These are phyloP conservation scores for Chrysina gloriosa DNA, from an alignment of 2,888 invertebrate genomes.

Conservation along the genomic window DNA sequence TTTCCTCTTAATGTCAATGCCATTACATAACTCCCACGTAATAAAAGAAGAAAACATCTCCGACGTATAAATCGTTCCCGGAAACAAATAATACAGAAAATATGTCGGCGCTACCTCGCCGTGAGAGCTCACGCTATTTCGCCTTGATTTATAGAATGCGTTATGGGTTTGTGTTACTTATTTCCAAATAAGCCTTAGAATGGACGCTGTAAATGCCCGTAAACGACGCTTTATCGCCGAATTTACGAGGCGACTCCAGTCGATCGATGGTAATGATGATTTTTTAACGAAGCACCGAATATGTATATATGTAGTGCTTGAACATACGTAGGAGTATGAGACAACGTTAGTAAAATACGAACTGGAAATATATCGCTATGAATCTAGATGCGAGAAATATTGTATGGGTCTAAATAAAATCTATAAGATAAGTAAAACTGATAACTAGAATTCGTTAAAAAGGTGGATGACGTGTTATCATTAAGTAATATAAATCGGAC, in stretches of 20 bases:
- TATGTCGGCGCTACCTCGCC: conserved; percentile 1
- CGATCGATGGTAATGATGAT: too few species aligned
- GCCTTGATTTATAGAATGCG: conserved; percentile 11
- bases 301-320: not conserved
- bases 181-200: conserved; percentile 30
- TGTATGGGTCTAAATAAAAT: too few species aligned
- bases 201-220: conserved; percentile 24
- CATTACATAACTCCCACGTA: not conserved
- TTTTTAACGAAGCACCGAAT: too few species aligned
- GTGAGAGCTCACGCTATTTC: conserved; percentile 1
- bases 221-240: conserved; percentile 17
- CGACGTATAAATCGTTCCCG: not conserved
- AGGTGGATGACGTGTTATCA: too few species aligned
- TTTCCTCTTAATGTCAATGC: too few species aligned
- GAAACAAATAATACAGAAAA: conserved; percentile 7
- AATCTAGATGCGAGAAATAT: too few species aligned
- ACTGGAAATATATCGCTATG: too few species aligned
- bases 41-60: not conserved
- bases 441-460: too few species aligned
- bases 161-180: conserved; percentile 22
- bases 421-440: too few species aligned
- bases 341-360: too few species aligned
- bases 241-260: not conserved
- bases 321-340: too few species aligned
- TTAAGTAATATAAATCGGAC: too few species aligned